These are phyloP conservation scores for Danio jaintianensis DNA, from an alignment of 2,797 vertebrate species.

Conservation along the genomic window DNA sequence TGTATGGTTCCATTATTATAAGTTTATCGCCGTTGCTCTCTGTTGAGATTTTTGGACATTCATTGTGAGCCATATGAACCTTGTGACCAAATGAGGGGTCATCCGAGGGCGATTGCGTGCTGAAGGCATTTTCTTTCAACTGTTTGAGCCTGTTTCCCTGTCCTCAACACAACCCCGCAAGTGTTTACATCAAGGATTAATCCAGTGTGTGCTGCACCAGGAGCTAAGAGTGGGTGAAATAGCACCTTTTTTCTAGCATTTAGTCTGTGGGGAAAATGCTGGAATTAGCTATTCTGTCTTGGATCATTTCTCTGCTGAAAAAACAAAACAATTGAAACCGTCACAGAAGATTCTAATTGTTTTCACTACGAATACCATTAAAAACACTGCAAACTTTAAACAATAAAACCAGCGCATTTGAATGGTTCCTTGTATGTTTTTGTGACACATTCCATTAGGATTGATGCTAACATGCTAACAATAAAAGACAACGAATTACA, in stretches of 20 bases:
- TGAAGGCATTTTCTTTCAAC: constrained; percentile 31
- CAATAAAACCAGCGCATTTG: too few species aligned
- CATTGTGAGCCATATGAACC: constrained; percentile 3
- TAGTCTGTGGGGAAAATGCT: neutral
- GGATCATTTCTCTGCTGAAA: neutral
- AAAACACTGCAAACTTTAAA: too few species aligned
- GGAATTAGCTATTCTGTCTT: constrained; percentile 2
- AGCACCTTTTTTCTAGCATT: constrained; percentile 12
- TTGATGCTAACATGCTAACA: too few species aligned
- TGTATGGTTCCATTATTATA: neutral
- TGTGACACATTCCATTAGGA: too few species aligned
- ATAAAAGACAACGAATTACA: too few species aligned
- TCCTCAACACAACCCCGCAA: constrained; percentile 41
- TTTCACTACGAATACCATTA: too few species aligned
- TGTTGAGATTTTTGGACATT: constrained; percentile 3
- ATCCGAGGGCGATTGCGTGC: constrained; percentile 18
- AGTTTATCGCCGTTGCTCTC: neutral
- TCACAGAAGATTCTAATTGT: too few species aligned
- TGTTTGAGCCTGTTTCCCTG: constrained; percentile 23
- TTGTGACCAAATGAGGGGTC: constrained; percentile 26
- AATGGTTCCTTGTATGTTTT: too few species aligned
- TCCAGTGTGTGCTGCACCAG: constrained; percentile 28
- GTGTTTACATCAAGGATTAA: constrained; percentile 40
- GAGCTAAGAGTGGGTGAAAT: constrained; percentile 7
- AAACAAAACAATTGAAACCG: too few species aligned